Percentiles rank a stretch among this genome's conserved stretches.
These are phyloP conservation scores for Lepidocyrtoides sp. DNA, from an alignment of 2,888 invertebrate species.

Conservation along the genomic window DNA sequence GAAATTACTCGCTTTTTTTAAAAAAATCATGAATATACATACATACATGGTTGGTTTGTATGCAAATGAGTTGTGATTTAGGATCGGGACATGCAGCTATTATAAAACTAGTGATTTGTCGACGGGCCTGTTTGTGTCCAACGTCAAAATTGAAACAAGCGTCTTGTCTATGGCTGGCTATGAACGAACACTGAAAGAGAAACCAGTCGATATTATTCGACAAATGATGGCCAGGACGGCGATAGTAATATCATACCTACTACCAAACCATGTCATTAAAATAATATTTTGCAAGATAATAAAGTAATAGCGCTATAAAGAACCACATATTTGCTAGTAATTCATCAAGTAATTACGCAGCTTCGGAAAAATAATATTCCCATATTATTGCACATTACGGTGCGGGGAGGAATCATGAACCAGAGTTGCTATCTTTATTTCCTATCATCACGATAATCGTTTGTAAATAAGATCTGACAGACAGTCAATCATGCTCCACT, in stretches of 20 bases:
- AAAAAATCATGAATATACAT: not conserved
- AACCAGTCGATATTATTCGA: conserved; percentile 51
- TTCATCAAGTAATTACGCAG: conserved; percentile 60
- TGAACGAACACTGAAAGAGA: conserved; percentile 29
- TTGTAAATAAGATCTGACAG: not conserved
- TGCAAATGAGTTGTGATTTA: not conserved
- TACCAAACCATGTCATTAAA: conserved; percentile 61
- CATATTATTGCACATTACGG: conserved; percentile 33
- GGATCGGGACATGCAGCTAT: not conserved
- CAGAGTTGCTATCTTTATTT: conserved; percentile 23
- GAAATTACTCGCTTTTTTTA: not conserved
- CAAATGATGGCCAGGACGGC: not conserved
- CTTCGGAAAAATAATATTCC: conserved; percentile 25
- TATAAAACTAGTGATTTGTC: conserved; percentile 28
- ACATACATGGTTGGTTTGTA: not conserved
- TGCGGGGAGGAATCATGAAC: not conserved
- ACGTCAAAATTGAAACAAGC: not conserved
- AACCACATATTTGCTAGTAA: conserved; percentile 46
- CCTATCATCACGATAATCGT: conserved; percentile 33
- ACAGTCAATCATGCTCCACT: not conserved
- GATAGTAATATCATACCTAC: not conserved
- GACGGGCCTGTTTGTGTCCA: conserved; percentile 32
- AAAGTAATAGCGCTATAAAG: conserved; percentile 57
- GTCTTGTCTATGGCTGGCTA: not conserved
- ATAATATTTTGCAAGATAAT: conserved; percentile 61